These are phyloP conservation scores for Oreochromis tanganicae DNA, from an alignment of 2,113 vertebrate species.

Conservation along the genomic window DNA sequence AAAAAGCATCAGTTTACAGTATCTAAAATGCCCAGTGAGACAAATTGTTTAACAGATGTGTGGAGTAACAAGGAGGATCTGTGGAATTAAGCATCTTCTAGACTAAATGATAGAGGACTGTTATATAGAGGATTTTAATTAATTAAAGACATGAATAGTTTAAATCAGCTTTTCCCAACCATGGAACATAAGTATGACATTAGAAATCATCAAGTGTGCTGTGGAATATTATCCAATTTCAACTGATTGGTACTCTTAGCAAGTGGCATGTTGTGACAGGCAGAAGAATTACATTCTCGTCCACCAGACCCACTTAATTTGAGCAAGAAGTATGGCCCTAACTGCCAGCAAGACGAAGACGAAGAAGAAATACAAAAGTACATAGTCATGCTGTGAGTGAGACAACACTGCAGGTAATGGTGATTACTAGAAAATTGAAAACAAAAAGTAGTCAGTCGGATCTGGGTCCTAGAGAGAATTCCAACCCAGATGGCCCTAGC, in stretches of 20 bases:
- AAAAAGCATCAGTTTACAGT: fast-evolving
- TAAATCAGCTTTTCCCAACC: not conserved
- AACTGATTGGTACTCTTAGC: not conserved
- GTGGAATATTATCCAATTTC: not conserved
- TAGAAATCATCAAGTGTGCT: fast-evolving
- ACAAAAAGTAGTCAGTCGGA: not conserved
- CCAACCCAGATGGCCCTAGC: not conserved
- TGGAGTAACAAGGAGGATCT: not conserved
- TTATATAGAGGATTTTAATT: too few species aligned
- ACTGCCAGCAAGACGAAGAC: not conserved
- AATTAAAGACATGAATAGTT: too few species aligned
- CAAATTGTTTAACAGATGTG: not conserved
- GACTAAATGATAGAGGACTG: not conserved
- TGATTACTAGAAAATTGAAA: fast-evolving
- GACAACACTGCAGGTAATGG: fast-evolving
- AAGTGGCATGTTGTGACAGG: not conserved
- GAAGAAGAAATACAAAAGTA: not conserved
- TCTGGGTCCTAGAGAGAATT: fast-evolving
- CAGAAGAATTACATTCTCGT: not conserved
- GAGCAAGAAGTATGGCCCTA: too few species aligned
- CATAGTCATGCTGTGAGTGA: fast-evolving
- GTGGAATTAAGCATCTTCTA: not conserved
- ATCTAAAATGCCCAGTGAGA: fast-evolving
- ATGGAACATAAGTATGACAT: not conserved
- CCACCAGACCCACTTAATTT: not conserved